Percentiles rank a stretch among this genome's conserved stretches.
Evolutionary conservation across 1,140 invertebrate genomes (phyloP).

Genomic region (Camponotus floridanus): DNA sequence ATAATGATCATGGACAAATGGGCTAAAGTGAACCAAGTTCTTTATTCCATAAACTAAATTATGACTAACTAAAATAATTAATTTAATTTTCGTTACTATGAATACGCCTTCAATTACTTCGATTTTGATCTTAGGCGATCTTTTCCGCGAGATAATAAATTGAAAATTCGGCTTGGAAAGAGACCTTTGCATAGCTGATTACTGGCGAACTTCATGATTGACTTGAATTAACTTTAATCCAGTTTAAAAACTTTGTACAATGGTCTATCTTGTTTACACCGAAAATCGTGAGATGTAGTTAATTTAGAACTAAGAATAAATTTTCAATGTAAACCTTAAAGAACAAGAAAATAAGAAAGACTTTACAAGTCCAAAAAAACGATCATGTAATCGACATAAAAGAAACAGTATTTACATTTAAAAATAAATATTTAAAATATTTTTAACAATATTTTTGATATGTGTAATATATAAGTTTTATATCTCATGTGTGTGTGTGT

Average conservation of each 20-base stretch:
- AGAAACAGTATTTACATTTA: background rate
- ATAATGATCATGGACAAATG: too few relatives aligned
- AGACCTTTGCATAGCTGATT: constrained; percentile 39
- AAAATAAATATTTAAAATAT: too few relatives aligned
- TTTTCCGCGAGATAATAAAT: background rate
- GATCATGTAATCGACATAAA: background rate
- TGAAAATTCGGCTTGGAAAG: constrained; percentile 19
- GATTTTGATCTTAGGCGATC: background rate
- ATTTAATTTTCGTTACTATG: background rate
- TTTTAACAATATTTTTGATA: background rate
- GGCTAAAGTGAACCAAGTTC: background rate
- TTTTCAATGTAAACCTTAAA: constrained; percentile 10
- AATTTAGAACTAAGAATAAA: background rate
- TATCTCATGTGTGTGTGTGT: background rate
- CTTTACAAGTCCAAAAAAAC: background rate
- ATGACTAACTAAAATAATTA: constrained; percentile 10
- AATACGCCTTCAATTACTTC: constrained; percentile 25
- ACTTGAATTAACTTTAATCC: constrained; percentile 53
- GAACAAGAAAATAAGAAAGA: background rate
- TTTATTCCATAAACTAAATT: constrained; percentile 5
- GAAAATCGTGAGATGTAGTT: constrained; percentile 24
- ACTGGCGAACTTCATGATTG: constrained; percentile 44
- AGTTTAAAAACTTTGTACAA: constrained; percentile 47
- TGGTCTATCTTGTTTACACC: background rate
- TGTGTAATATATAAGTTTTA: background rate